Conservation (phyloP, 2,113 vertebrate genomes). For the Stomatorhinus ivindoensis region DNA sequence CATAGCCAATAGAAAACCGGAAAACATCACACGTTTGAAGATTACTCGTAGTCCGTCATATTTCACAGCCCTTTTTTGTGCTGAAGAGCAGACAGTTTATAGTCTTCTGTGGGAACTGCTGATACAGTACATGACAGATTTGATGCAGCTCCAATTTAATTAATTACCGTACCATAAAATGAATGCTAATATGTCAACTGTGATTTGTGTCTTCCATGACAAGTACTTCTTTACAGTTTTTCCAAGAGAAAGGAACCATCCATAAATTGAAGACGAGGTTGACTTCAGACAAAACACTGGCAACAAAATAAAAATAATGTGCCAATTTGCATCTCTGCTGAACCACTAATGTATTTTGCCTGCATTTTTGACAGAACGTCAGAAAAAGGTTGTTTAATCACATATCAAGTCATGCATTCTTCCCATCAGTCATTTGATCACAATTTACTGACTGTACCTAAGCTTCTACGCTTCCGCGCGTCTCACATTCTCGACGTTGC, state of each 20-base stretch:
- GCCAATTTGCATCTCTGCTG: not conserved
- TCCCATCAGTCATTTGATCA: not conserved
- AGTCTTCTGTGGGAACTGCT: not conserved
- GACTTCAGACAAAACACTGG: not conserved
- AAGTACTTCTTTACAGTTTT: not conserved
- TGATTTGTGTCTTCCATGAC: not conserved
- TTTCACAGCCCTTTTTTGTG: not conserved
- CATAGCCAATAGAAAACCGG: not conserved
- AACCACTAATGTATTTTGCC: not conserved
- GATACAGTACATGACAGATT: constrained; percentile 9
- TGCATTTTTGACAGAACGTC: not conserved
- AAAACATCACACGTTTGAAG: not conserved
- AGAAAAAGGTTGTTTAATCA: not conserved
- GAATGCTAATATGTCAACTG: not conserved
- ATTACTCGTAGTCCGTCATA: not conserved
- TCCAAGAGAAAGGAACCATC: not conserved
- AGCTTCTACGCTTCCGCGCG: not conserved
- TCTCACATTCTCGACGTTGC: not conserved
- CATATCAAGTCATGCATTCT: not conserved
- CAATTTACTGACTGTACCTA: not conserved
- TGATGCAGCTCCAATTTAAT: constrained; percentile 3
- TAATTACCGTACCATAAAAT: not conserved
- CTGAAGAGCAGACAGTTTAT: not conserved
- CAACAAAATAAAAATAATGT: not conserved
- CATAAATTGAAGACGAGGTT: not conserved